Percentiles rank a stretch among this genome's conserved stretches.
These are phyloP conservation scores for Cnemophilus loriae DNA, from an alignment of 2,113 vertebrate genomes.

Conservation along the genomic window DNA sequence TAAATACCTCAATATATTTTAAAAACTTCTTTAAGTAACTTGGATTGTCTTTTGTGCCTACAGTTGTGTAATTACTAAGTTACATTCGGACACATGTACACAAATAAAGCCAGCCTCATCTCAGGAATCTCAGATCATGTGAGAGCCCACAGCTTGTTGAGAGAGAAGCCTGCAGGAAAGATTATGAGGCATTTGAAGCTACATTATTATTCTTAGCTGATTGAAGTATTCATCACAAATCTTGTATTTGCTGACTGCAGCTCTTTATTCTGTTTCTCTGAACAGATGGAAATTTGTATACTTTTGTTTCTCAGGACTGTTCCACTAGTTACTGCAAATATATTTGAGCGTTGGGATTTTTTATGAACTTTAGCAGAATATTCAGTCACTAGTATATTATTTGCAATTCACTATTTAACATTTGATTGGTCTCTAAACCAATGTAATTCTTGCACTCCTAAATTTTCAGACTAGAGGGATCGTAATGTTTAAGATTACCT, in stretches of 20 bases:
- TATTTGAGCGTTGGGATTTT: not conserved
- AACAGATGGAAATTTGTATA: conserved; percentile 10
- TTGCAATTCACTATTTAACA: not conserved
- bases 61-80: not conserved
- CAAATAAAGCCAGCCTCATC: not conserved
- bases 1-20: not conserved
- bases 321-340: not conserved
- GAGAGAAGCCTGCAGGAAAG: not conserved
- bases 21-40: not conserved
- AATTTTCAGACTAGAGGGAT: not conserved
- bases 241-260: not conserved
- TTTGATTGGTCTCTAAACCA: not conserved
- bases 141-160: not conserved
- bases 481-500: not conserved
- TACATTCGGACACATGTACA: not conserved
- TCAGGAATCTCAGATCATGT: not conserved
- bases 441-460: not conserved
- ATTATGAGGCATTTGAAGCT: not conserved
- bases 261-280: not conserved
- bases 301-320: not conserved
- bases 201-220: conserved; percentile 4
- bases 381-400: not conserved
- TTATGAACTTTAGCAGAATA: not conserved
- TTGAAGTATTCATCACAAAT: not conserved
- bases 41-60: not conserved